Percentiles rank a stretch among this genome's conserved stretches.
phyloP scores from a whole-genome alignment of 2,113 vertebrate species.

The Xenus cinereus region DNA sequence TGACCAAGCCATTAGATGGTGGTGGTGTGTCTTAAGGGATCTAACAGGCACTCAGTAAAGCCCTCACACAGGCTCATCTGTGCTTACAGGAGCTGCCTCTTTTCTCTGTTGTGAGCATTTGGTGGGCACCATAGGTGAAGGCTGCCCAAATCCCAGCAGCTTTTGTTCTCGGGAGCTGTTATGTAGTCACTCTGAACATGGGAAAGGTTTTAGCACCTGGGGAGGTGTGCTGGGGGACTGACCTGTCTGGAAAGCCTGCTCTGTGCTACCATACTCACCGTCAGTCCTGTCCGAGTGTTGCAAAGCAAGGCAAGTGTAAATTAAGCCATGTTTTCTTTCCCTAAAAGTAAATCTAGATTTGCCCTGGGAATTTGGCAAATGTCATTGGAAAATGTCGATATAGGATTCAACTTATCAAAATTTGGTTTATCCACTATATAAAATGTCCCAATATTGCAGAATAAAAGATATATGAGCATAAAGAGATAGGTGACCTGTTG shows the following conservation, averaged over 20 bases:
- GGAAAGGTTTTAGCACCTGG: neutral
- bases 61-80: neutral
- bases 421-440: neutral
- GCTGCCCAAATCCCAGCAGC: neutral
- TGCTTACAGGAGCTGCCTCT: neutral
- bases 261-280: rapidly evolving
- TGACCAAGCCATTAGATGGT: neutral
- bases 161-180: neutral
- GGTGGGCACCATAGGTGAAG: too few relatives aligned
- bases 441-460: neutral
- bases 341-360: neutral
- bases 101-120: rapidly evolving
- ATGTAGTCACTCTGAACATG: rapidly evolving
- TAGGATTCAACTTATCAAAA: neutral
- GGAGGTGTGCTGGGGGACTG: rapidly evolving
- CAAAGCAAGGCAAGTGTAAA: neutral
- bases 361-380: neutral
- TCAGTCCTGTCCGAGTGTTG: neutral
- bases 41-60: neutral
- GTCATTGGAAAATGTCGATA: neutral
- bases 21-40: neutral
- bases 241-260: neutral
- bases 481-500: too few relatives aligned
- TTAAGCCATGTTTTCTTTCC: neutral
- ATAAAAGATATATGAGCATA: rapidly evolving